These are phyloP conservation scores for Pterobdella sp. DNA, from an alignment of 2,888 invertebrate species.

Conservation along the genomic window DNA sequence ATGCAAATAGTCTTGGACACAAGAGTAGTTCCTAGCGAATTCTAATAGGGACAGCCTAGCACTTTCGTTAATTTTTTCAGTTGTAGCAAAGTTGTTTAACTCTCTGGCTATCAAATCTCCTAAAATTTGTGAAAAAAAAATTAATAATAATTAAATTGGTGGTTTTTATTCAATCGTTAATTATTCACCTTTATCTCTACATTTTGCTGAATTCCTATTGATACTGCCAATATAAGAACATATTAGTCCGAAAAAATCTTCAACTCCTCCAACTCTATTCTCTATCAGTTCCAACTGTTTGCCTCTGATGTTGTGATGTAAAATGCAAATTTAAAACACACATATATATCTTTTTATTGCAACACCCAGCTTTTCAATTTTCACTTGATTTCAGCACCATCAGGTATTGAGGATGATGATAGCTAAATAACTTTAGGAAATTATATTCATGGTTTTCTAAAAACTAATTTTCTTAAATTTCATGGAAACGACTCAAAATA, in stretches of 20 bases:
- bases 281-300: conserved; percentile 13
- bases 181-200: conserved; percentile 21
- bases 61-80: background rate
- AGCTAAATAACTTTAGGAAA: too few species aligned
- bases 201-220: conserved; percentile 21
- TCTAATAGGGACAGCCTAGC: background rate
- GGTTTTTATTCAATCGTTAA: background rate
- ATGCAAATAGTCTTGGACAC: conserved; percentile 24
- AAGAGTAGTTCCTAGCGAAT: conserved; percentile 19
- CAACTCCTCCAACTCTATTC: background rate
- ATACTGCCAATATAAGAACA: conserved; percentile 25
- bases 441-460: too few species aligned
- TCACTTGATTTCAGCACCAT: too few species aligned
- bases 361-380: too few species aligned
- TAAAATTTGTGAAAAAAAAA: background rate
- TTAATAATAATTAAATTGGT: background rate
- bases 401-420: too few species aligned
- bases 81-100: conserved; percentile 14
- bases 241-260: conserved; percentile 16
- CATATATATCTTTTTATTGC: background rate
- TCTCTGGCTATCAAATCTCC: conserved; percentile 23
- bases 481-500: too few species aligned
- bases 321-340: background rate
- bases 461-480: background rate
- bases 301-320: background rate